Conservation (phyloP, 2,888 invertebrate species). For the Drosophila mulleri region DNA sequence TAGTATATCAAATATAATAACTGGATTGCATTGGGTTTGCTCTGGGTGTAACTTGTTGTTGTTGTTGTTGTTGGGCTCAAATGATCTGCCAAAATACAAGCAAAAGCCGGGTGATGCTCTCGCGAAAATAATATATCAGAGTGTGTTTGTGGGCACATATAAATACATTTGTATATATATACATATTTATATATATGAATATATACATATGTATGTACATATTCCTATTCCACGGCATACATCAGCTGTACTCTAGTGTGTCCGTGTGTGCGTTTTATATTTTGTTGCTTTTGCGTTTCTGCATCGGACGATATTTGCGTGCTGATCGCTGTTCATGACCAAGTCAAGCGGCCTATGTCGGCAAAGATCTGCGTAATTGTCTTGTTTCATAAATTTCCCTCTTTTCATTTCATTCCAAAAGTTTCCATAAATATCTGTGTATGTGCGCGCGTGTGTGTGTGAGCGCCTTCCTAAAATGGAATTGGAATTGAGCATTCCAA, state of each 20-base stretch:
- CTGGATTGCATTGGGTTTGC: not conserved
- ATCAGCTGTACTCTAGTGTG: slow-evolving; percentile 3
- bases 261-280: slow-evolving; percentile 20
- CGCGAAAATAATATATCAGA: not conserved
- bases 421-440: slow-evolving; percentile 2
- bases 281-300: slow-evolving; percentile 23
- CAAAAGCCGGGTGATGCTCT: not conserved
- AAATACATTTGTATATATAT: not conserved
- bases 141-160: not conserved
- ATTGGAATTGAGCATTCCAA: slow-evolving; percentile 8
- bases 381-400: slow-evolving; percentile 27
- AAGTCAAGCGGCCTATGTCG: slow-evolving; percentile 38
- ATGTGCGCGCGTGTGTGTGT: not conserved
- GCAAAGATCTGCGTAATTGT: slow-evolving; percentile 73
- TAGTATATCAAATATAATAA: not conserved
- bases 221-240: not conserved
- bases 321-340: slow-evolving; percentile 53
- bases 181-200: not conserved
- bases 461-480: slow-evolving; percentile 5
- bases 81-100: not conserved
- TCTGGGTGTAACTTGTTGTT: not conserved
- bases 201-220: too few species aligned
- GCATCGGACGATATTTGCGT: slow-evolving; percentile 65
- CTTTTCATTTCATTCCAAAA: slow-evolving; percentile 3
- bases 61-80: not conserved